phyloP scores from a whole-genome alignment of 2,888 invertebrate genomes.

The Aphodius sticticus region DNA sequence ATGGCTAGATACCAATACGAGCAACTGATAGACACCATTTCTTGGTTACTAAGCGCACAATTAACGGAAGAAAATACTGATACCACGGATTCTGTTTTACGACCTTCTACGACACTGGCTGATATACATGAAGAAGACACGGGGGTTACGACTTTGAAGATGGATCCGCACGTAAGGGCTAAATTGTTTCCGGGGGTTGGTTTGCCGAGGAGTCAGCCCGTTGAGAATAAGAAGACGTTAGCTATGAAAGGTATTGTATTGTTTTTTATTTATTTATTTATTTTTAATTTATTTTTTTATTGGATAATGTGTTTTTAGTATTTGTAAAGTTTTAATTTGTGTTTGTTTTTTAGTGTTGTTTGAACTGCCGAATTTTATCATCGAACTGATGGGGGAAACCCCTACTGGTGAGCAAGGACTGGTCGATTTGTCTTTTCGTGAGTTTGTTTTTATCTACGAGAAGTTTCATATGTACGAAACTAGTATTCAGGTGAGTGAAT shows the following conservation, averaged over 20 bases:
- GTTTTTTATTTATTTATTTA: neutral
- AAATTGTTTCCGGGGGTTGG: conserved; percentile 59
- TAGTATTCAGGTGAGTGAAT: conserved; percentile 67
- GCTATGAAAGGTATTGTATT: conserved; percentile 44
- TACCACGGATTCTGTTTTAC: conserved; percentile 46
- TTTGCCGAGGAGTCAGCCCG: conserved; percentile 31
- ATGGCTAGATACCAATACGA: conserved; percentile 88
- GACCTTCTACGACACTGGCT: conserved; percentile 45
- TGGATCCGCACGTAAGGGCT: conserved; percentile 71
- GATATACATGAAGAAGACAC: conserved; percentile 61
- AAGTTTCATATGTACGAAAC: conserved; percentile 74
- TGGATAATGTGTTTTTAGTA: neutral
- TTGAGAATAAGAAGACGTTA: conserved; percentile 41
- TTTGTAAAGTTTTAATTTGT: conserved; percentile 7
- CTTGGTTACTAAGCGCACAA: conserved; percentile 57
- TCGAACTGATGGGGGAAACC: conserved; percentile 77
- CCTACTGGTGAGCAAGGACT: conserved; percentile 76
- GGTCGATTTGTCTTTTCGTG: conserved; percentile 86
- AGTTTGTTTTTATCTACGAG: conserved; percentile 80
- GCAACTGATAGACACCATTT: conserved; percentile 80
- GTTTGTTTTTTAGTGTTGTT: conserved; percentile 66
- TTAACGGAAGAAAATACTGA: conserved; percentile 53
- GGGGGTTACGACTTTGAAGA: conserved; percentile 63
- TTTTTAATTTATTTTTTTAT: too few species aligned
- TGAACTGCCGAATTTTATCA: conserved; percentile 76